Evolutionary conservation across 2,888 invertebrate genomes (phyloP), one percentile per base, ranked within the genome.

Genomic region (Chaetoderma sp.): DNA sequence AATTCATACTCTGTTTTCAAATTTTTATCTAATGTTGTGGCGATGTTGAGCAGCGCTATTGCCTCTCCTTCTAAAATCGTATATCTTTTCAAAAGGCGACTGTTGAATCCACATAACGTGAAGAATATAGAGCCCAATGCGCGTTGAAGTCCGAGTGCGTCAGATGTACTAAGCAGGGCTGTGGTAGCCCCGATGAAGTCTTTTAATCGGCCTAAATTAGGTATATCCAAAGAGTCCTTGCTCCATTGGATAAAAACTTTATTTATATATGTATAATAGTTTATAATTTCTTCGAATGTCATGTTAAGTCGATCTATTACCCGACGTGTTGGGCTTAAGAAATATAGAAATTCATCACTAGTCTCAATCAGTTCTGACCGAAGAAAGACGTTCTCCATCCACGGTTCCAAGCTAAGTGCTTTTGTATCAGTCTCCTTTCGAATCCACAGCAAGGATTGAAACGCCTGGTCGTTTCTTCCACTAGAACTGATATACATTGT

Each of bases 401-500:
- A 25, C 1, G 52, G 52, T 52, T 52, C 16, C 18, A 52, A 52
- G 16, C 13, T 52, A 3, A 18, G n/a, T 18, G 32, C 16, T n/a
- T 32, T 13, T 10, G 10, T 30, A n/a, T 52, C 21, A 3, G 52
- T 52, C 16, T 21, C 32, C 13, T 18, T 4, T 21, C 52, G 28
- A 18, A 52, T 52, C 28, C 8, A 32, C 32, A 32, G 30, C 13
- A 30, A 10, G 2, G 16, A 16, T 52, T 32, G 16, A 10, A 30
- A 21, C 8, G 52, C 52, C 27, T 28, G 32, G 13, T 4, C 1
- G 21, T 52, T 52, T 16, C 13, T n/a, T 10, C 52, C 52, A 13
- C 21, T 16, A 8, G 52, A 52, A 52, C 52, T 52, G 28, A 52
- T 16, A 28, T 52, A 52, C 52, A 52, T 52, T n/a, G 52, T n/a